Evolutionary conservation across 2,888 invertebrate genomes (phyloP).

Genomic region (Vesta saturnalis): DNA sequence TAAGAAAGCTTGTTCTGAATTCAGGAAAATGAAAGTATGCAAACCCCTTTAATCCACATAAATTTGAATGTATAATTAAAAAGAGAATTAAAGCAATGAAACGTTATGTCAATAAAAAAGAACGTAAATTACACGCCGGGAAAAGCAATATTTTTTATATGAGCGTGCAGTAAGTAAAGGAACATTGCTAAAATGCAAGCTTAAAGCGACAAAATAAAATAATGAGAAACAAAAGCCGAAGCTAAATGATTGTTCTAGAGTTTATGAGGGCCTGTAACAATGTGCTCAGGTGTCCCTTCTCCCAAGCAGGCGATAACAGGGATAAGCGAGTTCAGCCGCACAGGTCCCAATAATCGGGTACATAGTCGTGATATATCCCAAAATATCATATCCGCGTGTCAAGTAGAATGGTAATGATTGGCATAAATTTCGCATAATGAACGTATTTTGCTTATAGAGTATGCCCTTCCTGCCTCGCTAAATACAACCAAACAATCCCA

Average conservation of each 20-base stretch:
- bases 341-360: constrained; percentile 57
- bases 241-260: constrained; percentile 47
- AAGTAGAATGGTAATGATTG: constrained; percentile 63
- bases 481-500: constrained; percentile 41
- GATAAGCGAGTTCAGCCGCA: constrained; percentile 58
- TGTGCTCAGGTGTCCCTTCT: constrained; percentile 60
- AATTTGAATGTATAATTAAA: no score
- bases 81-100: no score
- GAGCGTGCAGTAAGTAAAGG: background rate
- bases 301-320: constrained; percentile 62
- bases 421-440: constrained; percentile 63
- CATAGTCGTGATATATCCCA: constrained; percentile 45
- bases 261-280: constrained; percentile 47
- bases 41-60: no score
- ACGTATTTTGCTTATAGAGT: constrained; percentile 54
- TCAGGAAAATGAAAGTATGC: no score
- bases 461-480: constrained; percentile 29
- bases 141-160: no score
- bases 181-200: constrained; percentile 32
- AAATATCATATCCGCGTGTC: constrained; percentile 62
- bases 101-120: no score
- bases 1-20: no score
- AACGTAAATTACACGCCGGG: no score
- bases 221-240: constrained; percentile 40
- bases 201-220: constrained; percentile 41